Conservation (phyloP, 2,113 vertebrate species). For the Corynorhinus townsendii region DNA sequence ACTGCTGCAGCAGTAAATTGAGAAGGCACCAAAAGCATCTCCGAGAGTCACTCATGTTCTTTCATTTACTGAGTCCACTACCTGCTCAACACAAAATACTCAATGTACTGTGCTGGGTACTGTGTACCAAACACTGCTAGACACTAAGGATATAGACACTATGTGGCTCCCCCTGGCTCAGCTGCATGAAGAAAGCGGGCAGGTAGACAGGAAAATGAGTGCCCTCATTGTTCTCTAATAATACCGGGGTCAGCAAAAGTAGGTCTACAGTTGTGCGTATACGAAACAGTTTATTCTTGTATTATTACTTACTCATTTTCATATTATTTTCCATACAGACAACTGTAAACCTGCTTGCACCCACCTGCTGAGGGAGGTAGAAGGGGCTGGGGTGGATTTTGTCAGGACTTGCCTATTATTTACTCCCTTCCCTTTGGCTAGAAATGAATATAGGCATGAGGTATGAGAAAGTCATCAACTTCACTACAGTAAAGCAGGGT, state of each 20-base stretch:
- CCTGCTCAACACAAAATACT: neutral
- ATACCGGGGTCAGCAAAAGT: neutral
- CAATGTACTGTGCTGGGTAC: too few species aligned
- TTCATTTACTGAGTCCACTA: neutral
- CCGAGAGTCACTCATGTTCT: neutral
- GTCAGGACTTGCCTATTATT: neutral
- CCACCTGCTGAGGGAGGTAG: neutral
- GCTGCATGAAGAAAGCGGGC: neutral
- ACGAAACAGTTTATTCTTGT: neutral
- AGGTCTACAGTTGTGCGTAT: neutral
- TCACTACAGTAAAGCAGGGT: too few species aligned
- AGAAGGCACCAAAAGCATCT: neutral
- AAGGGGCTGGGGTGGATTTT: neutral
- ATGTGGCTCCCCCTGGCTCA: accelerated
- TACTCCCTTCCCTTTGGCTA: neutral
- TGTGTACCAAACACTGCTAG: neutral
- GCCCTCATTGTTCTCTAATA: neutral
- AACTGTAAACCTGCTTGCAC: neutral
- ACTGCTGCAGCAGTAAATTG: neutral
- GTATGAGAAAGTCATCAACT: neutral
- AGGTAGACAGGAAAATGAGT: neutral
- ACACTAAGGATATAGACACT: neutral
- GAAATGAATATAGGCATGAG: neutral
- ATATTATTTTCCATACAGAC: neutral
- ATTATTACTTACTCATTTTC: neutral